Base-by-base conservation (phyloP, 2,888 invertebrate genomes). In the Mesodorylaimus sp. region DNA sequence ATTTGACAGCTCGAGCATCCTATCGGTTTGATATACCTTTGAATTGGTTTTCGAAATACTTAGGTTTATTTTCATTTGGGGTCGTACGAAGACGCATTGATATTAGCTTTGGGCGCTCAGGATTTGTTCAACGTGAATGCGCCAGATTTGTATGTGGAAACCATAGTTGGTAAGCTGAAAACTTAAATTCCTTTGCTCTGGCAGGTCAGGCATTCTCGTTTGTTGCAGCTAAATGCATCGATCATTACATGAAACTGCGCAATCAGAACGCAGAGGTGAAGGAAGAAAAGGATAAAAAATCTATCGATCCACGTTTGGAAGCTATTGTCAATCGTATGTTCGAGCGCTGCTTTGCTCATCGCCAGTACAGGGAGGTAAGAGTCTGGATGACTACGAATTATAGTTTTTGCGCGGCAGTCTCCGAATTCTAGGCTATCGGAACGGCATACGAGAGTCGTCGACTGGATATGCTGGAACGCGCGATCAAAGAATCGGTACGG, bases 241-340 rank as follows among this genome's bases (percentile, higher is more conserved):
- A 95, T 70, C 84, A 81, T 66, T 95, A 95, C 67, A 91, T 87
- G 3, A 84, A 84, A 61, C 81, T 85, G 66, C 75, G 86, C 48
- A 67, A 69, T 10, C 77, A 83, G 26, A 66, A 68, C 59, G 75
- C 79, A 29, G 75, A 80, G 53, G 79, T 78, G 52, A 77, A 81
- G 61, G 79, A 79, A 52, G 2, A 23, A n/a, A 26, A 10, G 16
- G 50, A 37, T 10, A 3, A 43, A 2, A 62, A 63, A 24, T 51
- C 55, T 1, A 68, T 71, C 52, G 72, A 73, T 56, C 58, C 62
- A 2, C 61, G 71, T 3, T 72, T 97, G 53, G 89, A 91, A 69
- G 82, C 79, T 2, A 86, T 97, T 58, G 91, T 99, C 0, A 84
- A 95, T 67, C 77, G 89, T 47, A 93, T 99, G 89, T 93, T 97